A percentile compares a stretch with the other conserved stretches of the same genome.
phyloP scores from a whole-genome alignment of 2,888 invertebrate species.

The Reticulitermes lucifugus region DNA sequence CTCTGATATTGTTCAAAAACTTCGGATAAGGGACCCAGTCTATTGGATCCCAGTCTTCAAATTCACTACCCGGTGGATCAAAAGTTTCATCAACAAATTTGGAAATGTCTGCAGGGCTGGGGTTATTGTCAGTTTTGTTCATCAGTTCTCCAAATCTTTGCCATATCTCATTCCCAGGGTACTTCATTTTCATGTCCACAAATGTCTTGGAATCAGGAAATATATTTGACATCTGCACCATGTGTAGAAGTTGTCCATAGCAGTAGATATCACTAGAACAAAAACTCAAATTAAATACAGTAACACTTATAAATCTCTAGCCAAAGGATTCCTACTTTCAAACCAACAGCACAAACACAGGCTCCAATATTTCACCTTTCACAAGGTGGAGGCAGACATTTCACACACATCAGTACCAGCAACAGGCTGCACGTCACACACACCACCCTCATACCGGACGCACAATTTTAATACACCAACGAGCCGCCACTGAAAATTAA shows the following conservation, averaged over 20 bases:
- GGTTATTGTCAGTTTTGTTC: constrained; percentile 55
- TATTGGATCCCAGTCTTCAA: constrained; percentile 76
- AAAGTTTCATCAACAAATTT: constrained; percentile 74
- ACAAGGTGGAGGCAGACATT: not conserved
- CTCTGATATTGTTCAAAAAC: constrained; percentile 77
- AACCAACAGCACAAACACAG: no score
- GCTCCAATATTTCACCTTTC: not conserved
- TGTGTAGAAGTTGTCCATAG: constrained; percentile 77
- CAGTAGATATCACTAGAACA: constrained; percentile 76
- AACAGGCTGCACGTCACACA: not conserved
- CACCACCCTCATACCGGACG: not conserved
- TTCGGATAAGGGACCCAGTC: constrained; percentile 83
- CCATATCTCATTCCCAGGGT: constrained; percentile 70
- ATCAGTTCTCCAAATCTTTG: constrained; percentile 70
- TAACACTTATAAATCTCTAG: no score
- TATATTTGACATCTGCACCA: constrained; percentile 75
- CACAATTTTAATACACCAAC: not conserved
- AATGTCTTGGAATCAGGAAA: constrained; percentile 85
- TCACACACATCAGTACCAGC: not conserved
- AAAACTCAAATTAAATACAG: constrained; percentile 52
- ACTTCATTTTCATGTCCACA: constrained; percentile 80
- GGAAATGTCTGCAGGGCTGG: constrained; percentile 60
- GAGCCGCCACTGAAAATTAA: constrained; percentile 1
- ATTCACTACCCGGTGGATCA: constrained; percentile 76
- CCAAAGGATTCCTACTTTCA: no score